phyloP scores from a whole-genome alignment of 2,113 vertebrate species.

The Cheirogaleus medius region DNA sequence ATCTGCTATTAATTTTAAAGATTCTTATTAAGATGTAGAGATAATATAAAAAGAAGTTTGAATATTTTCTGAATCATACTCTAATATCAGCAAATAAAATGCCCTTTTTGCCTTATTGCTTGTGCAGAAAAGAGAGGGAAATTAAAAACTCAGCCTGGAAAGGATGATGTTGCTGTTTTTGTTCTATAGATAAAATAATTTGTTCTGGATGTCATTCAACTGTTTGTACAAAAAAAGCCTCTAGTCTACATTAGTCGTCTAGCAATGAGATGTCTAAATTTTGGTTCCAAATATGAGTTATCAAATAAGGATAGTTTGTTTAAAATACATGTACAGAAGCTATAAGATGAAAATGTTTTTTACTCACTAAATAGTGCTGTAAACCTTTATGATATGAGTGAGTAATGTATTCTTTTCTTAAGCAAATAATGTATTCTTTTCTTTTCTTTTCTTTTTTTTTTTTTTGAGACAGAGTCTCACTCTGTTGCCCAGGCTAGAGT shows the following conservation, averaged over 20 bases:
- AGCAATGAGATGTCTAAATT: conserved; percentile 18
- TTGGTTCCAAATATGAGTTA: conserved; percentile 39
- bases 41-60: conserved; percentile 13
- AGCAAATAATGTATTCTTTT: no score
- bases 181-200: conserved; percentile 37
- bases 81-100: conserved; percentile 36
- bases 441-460: no score
- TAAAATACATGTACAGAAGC: conserved; percentile 39
- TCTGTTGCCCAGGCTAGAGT: no score
- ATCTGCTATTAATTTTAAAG: conserved; percentile 17
- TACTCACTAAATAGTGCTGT: background rate
- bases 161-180: conserved; percentile 25
- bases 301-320: conserved; percentile 25
- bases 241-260: background rate
- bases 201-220: conserved; percentile 38
- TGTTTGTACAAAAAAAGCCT: background rate
- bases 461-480: no score
- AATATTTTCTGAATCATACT: conserved; percentile 29
- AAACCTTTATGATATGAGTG: conserved; percentile 6
- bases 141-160: background rate
- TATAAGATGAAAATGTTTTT: conserved; percentile 27
- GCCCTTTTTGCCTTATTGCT: background rate
- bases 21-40: conserved; percentile 33
- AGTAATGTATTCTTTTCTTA: conserved; percentile 18
- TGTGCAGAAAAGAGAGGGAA: conserved; percentile 37